These are phyloP conservation scores for Thalassaphorura encarpata DNA, from an alignment of 1,140 invertebrate genomes.

Conservation along the genomic window DNA sequence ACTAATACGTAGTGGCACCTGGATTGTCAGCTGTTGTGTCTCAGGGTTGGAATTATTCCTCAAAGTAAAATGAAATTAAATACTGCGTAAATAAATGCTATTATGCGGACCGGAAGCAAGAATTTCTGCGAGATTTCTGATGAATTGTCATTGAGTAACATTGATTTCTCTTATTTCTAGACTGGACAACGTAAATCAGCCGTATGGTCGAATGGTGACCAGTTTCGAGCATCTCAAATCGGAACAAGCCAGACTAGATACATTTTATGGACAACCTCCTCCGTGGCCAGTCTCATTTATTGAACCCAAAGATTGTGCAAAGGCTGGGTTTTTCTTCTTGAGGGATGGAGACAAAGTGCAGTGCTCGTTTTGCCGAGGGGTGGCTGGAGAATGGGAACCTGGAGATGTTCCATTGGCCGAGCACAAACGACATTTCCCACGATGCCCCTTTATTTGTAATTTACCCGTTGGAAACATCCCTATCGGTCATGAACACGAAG, in stretches of 20 bases:
- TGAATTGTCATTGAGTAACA: neutral
- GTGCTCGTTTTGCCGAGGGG: conserved; percentile 68
- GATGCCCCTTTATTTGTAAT: conserved; percentile 48
- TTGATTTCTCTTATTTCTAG: neutral
- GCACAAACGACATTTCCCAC: conserved; percentile 64
- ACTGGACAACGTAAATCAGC: neutral
- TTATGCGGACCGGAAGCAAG: no score
- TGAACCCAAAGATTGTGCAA: conserved; percentile 57
- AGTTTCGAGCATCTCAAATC: conserved; percentile 2
- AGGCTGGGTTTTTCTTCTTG: conserved; percentile 72
- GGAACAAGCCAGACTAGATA: conserved; percentile 1
- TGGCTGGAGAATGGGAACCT: conserved; percentile 58
- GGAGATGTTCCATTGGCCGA: conserved; percentile 63
- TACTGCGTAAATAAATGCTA: no score
- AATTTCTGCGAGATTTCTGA: neutral
- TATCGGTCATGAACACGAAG: conserved; percentile 8
- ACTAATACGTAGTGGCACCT: no score
- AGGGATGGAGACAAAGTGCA: conserved; percentile 48
- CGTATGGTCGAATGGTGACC: neutral
- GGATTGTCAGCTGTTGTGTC: no score
- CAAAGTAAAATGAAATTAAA: no score
- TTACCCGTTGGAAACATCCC: conserved; percentile 30
- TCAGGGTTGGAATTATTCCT: no score
- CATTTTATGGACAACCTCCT: conserved; percentile 1
- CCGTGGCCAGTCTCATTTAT: conserved; percentile 53